A percentile compares a stretch with the other conserved stretches of the same genome.
Evolutionary conservation across 2,797 vertebrate species (phyloP).

Genomic region (Lophius americanus): DNA sequence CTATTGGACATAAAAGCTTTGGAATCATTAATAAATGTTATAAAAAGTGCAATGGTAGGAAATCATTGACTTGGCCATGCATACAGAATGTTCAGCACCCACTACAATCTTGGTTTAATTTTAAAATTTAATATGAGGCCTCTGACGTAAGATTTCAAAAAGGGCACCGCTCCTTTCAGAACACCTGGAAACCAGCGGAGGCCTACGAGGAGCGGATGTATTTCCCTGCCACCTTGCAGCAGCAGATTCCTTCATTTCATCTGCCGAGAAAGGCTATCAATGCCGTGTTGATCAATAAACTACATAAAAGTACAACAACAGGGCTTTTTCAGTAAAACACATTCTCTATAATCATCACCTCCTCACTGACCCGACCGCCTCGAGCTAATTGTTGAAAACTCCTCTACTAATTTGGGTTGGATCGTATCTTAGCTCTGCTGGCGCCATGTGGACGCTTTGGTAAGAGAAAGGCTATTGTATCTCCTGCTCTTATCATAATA

Average conservation of each 20-base stretch:
- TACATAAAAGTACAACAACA: background rate
- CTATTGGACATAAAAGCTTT: constrained; percentile 55
- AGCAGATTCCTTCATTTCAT: background rate
- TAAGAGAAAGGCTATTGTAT: constrained; percentile 35
- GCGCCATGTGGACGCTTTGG: background rate
- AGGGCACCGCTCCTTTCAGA: background rate
- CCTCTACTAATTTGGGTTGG: background rate
- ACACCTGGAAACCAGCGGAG: background rate
- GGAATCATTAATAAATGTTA: constrained; percentile 54
- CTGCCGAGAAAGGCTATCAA: background rate
- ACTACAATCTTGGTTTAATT: background rate
- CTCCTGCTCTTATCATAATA: constrained; percentile 53
- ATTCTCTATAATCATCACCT: background rate
- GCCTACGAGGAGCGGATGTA: background rate
- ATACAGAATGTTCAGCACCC: background rate
- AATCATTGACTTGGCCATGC: constrained; percentile 41
- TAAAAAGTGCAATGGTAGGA: constrained; percentile 42
- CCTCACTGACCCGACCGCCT: background rate
- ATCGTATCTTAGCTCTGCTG: background rate
- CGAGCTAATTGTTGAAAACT: constrained; percentile 3
- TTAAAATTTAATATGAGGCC: constrained; percentile 1
- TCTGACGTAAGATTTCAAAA: constrained; percentile 1
- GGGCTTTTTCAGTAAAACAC: background rate
- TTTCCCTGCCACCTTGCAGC: constrained; percentile 1
- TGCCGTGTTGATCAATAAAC: background rate